Percentiles rank a stretch among this genome's conserved stretches.
Evolutionary conservation across 2,797 vertebrate genomes (phyloP).

Genomic region (Gallinago solitaria): DNA sequence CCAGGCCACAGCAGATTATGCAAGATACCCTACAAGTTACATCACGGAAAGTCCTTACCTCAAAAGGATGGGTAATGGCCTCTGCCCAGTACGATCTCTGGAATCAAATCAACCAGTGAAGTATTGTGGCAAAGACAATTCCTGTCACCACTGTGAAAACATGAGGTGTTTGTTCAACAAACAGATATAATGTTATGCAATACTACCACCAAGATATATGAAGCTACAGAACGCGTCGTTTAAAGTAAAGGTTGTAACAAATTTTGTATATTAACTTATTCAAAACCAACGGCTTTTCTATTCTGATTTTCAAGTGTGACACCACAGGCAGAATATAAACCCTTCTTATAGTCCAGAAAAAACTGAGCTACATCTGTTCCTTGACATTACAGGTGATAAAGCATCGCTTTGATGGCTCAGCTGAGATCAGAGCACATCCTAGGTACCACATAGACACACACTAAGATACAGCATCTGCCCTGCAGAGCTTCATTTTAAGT

Average conservation of each 20-base stretch:
- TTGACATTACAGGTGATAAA: constrained; percentile 66
- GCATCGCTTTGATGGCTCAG: constrained; percentile 60
- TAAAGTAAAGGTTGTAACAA: background rate
- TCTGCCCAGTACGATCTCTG: background rate
- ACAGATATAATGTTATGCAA: background rate
- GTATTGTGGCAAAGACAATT: background rate
- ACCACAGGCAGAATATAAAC: constrained; percentile 47
- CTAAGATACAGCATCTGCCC: constrained; percentile 58
- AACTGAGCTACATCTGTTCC: constrained; percentile 59
- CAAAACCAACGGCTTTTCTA: constrained; percentile 10
- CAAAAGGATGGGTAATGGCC: background rate
- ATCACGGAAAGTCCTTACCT: background rate
- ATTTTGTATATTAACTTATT: background rate
- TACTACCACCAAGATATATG: background rate
- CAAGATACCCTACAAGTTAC: background rate
- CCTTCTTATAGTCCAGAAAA: constrained; percentile 7
- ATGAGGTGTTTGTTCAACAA: background rate
- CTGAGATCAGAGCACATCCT: constrained; percentile 51
- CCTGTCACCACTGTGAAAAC: background rate
- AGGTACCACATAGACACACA: constrained; percentile 31
- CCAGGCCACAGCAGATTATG: background rate
- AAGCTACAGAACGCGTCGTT: background rate
- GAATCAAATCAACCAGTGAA: background rate
- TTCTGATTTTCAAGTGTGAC: constrained; percentile 27
- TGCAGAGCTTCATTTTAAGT: constrained; percentile 62